These are phyloP conservation scores for Syrista parreyssii DNA, from an alignment of 2,888 invertebrate genomes.

Conservation along the genomic window DNA sequence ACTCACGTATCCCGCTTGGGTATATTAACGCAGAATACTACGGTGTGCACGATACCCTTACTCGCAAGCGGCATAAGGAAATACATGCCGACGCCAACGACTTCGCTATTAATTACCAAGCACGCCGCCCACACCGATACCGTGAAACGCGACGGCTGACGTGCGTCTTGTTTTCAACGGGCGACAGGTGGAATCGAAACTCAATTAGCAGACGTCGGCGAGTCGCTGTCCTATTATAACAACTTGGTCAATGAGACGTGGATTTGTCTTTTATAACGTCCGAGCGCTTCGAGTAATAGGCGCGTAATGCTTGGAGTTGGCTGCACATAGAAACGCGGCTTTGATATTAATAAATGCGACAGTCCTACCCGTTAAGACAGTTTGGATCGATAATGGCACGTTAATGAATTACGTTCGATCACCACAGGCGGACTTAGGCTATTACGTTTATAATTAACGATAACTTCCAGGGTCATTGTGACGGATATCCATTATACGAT, in stretches of 20 bases:
- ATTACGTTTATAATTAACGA: not conserved
- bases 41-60: too few relatives aligned
- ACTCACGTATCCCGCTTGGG: too few relatives aligned
- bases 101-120: too few relatives aligned
- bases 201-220: slow-evolving; percentile 46
- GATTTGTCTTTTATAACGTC: not conserved
- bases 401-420: not conserved
- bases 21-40: too few relatives aligned
- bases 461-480: not conserved
- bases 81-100: too few relatives aligned
- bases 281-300: not conserved
- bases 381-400: not conserved
- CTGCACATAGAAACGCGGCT: not conserved
- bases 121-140: too few relatives aligned
- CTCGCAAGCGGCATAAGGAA: too few relatives aligned
- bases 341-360: not conserved
- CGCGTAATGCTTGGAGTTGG: not conserved
- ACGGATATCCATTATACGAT: not conserved
- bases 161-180: slow-evolving; percentile 29
- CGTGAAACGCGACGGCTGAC: slow-evolving; percentile 12
- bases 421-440: not conserved
- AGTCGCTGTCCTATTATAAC: slow-evolving; percentile 32
- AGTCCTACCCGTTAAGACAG: not conserved
- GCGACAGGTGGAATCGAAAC: slow-evolving; percentile 29
- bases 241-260: slow-evolving; percentile 31